Evolutionary conservation across 1,140 invertebrate species (phyloP).

Genomic region (Aphaenogaster rudis): DNA sequence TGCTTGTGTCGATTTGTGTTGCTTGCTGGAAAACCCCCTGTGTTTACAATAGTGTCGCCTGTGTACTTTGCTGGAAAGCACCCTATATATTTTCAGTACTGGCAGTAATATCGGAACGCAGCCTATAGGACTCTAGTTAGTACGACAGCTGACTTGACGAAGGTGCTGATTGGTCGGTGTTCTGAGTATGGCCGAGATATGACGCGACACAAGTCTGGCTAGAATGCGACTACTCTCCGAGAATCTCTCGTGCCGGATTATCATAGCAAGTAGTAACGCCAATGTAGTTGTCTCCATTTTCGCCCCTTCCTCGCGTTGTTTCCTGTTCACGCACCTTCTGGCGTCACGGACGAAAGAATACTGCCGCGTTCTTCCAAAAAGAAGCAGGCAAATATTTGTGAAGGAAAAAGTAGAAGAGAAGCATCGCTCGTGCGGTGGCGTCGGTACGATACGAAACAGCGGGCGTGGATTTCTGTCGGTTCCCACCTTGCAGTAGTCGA

Average conservation of each 20-base stretch:
- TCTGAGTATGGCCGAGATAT: neutral
- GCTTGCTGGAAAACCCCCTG: too few relatives aligned
- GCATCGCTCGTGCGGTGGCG: constrained; percentile 8
- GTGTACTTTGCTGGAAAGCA: too few relatives aligned
- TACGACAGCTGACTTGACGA: too few relatives aligned
- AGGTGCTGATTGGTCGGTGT: neutral
- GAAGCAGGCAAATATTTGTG: neutral
- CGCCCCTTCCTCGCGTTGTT: constrained; percentile 61
- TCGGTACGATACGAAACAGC: neutral
- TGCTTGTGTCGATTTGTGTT: too few relatives aligned
- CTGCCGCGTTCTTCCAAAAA: neutral
- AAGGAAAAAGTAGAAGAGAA: neutral
- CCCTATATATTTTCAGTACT: too few relatives aligned
- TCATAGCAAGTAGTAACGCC: constrained; percentile 69
- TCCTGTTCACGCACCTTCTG: constrained; percentile 2
- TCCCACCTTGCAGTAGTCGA: constrained; percentile 75
- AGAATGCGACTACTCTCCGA: constrained; percentile 5
- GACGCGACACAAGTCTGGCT: neutral
- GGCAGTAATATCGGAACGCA: too few relatives aligned
- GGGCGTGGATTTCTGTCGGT: neutral
- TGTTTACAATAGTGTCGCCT: too few relatives aligned
- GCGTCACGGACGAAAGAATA: too few relatives aligned
- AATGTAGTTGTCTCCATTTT: constrained; percentile 65
- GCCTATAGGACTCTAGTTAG: too few relatives aligned
- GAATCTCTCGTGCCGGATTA: neutral